Percentiles rank a stretch among this genome's conserved stretches.
Conservation (phyloP, 2,888 invertebrate species). For the Lingula anatina region DNA sequence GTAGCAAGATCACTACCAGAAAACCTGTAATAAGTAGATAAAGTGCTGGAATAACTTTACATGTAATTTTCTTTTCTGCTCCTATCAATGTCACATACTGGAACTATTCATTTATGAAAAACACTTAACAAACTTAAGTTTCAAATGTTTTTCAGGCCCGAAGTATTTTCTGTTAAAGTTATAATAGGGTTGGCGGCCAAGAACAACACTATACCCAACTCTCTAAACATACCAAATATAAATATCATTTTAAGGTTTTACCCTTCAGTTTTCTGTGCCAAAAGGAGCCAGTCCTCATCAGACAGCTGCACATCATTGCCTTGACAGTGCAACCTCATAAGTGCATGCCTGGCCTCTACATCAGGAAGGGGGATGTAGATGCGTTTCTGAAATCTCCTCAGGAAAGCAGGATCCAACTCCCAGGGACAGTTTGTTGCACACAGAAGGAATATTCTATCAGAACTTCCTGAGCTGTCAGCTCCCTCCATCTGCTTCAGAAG, state of each 20-base stretch:
- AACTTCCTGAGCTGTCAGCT: conserved; percentile 26
- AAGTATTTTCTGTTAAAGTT: no score
- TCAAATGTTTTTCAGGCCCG: no score
- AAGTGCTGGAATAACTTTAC: no score
- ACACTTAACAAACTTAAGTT: no score
- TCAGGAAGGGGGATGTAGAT: conserved; percentile 59
- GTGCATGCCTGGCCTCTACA: conserved; percentile 35
- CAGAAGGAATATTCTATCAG: conserved; percentile 52
- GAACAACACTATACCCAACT: no score
- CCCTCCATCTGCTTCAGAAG: conserved; percentile 58
- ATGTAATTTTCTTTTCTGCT: no score
- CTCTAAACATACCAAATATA: no score
- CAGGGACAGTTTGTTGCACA: conserved; percentile 63
- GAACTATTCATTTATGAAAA: no score
- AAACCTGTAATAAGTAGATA: no score
- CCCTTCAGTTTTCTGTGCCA: conserved; percentile 55
- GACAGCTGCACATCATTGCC: conserved; percentile 26
- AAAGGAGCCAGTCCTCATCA: conserved; percentile 47
- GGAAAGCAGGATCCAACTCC: conserved; percentile 61
- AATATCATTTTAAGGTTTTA: no score
- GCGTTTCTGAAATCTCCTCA: conserved; percentile 58
- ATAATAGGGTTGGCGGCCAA: no score
- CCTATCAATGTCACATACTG: no score
- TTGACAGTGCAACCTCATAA: conserved; percentile 40
- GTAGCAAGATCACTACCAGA: conserved; percentile 59